phyloP scores from a whole-genome alignment of 1,140 invertebrate genomes.

The Aleiodes sp. region DNA sequence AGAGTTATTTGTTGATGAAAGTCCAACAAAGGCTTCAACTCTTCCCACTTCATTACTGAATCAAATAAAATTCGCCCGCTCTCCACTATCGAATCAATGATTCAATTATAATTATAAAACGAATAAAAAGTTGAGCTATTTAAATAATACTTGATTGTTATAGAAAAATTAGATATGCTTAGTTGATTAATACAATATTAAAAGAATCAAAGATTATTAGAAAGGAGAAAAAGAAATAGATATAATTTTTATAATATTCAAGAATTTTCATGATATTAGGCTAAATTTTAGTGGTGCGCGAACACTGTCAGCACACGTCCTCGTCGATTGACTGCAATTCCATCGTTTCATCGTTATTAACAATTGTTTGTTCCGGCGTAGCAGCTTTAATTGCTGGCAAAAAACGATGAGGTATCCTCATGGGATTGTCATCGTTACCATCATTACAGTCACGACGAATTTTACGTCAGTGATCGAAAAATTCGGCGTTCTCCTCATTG shows the following conservation, averaged over 20 bases:
- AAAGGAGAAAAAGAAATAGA: no score
- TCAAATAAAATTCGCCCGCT: no score
- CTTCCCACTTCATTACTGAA: no score
- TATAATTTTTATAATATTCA: neutral
- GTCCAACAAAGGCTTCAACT: no score
- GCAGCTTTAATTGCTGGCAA: slow-evolving; percentile 8
- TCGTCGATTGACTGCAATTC: slow-evolving; percentile 24
- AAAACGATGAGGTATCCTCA: slow-evolving; percentile 29
- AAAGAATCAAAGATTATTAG: no score
- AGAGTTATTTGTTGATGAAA: no score
- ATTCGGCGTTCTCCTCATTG: slow-evolving; percentile 58
- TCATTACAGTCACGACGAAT: neutral
- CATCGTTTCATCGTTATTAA: slow-evolving; percentile 10
- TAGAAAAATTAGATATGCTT: no score
- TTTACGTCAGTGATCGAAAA: slow-evolving; percentile 48
- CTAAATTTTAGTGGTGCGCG: slow-evolving; percentile 35
- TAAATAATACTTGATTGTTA: no score
- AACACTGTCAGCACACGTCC: slow-evolving; percentile 33
- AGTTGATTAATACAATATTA: no score
- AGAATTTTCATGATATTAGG: neutral
- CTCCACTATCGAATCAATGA: no score
- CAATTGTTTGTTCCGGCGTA: neutral
- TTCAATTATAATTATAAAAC: no score
- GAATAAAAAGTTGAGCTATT: no score
- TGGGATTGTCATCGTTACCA: slow-evolving; percentile 29